phyloP scores from a whole-genome alignment of 2,797 vertebrate genomes.

The Malacoraja senta region DNA sequence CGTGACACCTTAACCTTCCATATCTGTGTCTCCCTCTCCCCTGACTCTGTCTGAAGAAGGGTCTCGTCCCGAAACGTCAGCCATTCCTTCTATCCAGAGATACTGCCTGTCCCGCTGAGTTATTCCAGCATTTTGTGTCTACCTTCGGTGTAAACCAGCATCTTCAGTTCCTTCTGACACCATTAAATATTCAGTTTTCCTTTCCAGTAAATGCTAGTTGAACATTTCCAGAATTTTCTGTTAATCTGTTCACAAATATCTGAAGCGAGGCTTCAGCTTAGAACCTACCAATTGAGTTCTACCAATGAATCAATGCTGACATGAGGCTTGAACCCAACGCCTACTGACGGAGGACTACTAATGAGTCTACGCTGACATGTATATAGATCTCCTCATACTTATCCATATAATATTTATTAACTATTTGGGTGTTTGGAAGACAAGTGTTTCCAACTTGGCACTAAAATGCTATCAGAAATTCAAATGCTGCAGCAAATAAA shows the following conservation, averaged over 20 bases:
- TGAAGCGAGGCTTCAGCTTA: background rate
- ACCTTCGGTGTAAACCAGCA: too few relatives aligned
- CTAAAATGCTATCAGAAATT: background rate
- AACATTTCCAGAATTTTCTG: too few relatives aligned
- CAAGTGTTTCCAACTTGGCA: background rate
- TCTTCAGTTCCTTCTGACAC: too few relatives aligned
- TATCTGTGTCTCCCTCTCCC: too few relatives aligned
- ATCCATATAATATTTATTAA: background rate
- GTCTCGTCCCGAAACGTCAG: too few relatives aligned
- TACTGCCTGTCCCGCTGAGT: too few relatives aligned
- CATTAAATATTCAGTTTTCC: too few relatives aligned
- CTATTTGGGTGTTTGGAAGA: background rate
- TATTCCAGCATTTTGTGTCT: too few relatives aligned
- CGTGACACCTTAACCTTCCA: too few relatives aligned
- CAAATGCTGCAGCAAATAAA: background rate
- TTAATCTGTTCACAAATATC: background rate
- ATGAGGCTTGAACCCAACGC: background rate
- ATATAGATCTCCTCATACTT: background rate
- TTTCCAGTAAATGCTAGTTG: too few relatives aligned
- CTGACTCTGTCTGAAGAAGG: too few relatives aligned
- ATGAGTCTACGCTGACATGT: background rate
- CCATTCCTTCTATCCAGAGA: too few relatives aligned
- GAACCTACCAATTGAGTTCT: background rate
- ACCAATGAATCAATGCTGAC: background rate
- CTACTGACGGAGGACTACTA: background rate